Base-by-base conservation (phyloP, 2,797 vertebrate genomes). In the Varecia variegata region DNA sequence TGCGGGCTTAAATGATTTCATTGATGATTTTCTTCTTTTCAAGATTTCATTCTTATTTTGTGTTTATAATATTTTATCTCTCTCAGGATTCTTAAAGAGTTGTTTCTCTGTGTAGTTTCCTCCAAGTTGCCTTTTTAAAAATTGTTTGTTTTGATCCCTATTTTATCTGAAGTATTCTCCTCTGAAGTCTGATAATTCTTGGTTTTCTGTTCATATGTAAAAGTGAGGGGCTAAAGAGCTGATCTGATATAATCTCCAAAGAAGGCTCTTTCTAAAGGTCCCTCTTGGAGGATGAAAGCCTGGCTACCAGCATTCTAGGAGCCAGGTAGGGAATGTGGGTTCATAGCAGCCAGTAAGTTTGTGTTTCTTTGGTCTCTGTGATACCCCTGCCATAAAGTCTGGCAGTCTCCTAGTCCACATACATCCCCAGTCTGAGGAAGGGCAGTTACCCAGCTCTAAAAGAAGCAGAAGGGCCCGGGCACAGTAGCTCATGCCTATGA, bases 1-100 rank as follows among this genome's bases (percentile, higher is more conserved):
- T n/a, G 14, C 21, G 85, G 14, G n/a, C 47, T 95, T 90, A 56
- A 90, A 47, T 88, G 87, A 52, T 89, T 92, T 95, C 27, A 70
- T 82, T 82, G 43, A 93, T 87, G 18, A n/a, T 81, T 86, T 95
- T 96, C 67, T 45, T 88, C 15, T 95, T 93, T 95, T 45, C 50
- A 90, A 88, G 25, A 93, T 73, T 80, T 20, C 71, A 14, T 93
- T 50, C 47, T 92, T 11, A 30, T 77, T 96, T 74, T 93, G 25
- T 90, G 25, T 2, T 93, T 82, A 25, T 23, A 76, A 43, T 70
- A 4, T 71, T 38, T 62, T 60, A 32, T 32, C 8, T 77, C 50
- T 84, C 20, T 77, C 11, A 38, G 17, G 4, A 52, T 54, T 84
- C 89, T 90, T 79, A 25, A 54, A 67, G 30, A 88, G 12, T 62